Evolutionary conservation across 2,797 vertebrate genomes (phyloP).

Genomic region (Echiichthys vipera): DNA sequence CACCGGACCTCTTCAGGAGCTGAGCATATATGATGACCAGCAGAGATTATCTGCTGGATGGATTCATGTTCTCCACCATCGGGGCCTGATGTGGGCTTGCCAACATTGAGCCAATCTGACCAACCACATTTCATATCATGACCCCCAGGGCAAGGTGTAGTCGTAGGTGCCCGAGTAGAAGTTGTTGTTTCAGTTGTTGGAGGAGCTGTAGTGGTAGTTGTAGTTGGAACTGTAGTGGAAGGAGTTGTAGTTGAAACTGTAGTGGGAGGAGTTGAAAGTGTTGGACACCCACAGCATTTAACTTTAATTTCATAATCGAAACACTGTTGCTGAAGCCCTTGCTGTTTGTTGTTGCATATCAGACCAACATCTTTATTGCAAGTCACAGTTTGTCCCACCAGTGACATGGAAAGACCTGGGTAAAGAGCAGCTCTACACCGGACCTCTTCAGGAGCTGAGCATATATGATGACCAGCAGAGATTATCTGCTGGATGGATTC

Average conservation of each 20-base stretch:
- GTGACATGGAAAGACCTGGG: no score
- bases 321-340: no score
- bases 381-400: no score
- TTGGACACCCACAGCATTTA: no score
- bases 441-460: no score
- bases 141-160: constrained; percentile 3
- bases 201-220: not conserved
- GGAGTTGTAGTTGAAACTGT: not conserved
- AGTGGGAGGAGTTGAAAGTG: not conserved
- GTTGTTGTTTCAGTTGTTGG: not conserved
- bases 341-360: no score
- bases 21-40: constrained; percentile 22
- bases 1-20: constrained; percentile 35
- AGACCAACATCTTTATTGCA: no score
- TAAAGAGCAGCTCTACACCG: no score
- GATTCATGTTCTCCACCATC: constrained; percentile 53
- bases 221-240: not conserved
- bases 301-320: no score
- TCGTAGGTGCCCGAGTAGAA: not conserved
- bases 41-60: constrained; percentile 39
- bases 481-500: no score
- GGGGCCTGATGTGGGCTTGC: constrained; percentile 32
- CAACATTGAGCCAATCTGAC: constrained; percentile 47
- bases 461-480: no score
- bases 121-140: constrained; percentile 23